phyloP scores from a whole-genome alignment of 2,888 invertebrate species.

The Drosophila anomalipes region DNA sequence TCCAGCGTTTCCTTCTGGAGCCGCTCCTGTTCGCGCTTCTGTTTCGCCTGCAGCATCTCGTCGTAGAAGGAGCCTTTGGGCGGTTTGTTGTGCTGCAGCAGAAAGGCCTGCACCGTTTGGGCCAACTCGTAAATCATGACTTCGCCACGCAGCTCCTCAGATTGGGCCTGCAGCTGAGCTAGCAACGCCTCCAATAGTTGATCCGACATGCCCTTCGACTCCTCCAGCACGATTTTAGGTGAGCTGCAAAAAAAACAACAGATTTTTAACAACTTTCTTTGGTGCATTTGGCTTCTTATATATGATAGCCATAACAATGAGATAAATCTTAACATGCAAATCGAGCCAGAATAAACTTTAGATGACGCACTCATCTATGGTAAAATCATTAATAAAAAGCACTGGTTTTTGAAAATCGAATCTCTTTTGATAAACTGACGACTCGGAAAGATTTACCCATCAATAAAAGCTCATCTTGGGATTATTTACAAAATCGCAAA shows the following conservation, averaged over 20 bases:
- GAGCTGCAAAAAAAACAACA: slow-evolving; percentile 86
- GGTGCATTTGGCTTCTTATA: too few relatives aligned
- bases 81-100: slow-evolving; percentile 93
- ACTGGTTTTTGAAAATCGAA: too few relatives aligned
- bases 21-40: slow-evolving; percentile 88
- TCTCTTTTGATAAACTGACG: too few relatives aligned
- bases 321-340: neutral
- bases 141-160: slow-evolving; percentile 89
- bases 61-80: slow-evolving; percentile 94
- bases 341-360: neutral
- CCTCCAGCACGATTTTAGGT: slow-evolving; percentile 90
- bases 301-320: neutral
- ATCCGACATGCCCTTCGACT: slow-evolving; percentile 92
- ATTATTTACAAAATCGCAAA: too few relatives aligned
- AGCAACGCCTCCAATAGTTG: slow-evolving; percentile 88
- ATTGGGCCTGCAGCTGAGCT: slow-evolving; percentile 87
- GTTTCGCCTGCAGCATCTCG: slow-evolving; percentile 92
- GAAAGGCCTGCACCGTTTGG: slow-evolving; percentile 91
- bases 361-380: neutral
- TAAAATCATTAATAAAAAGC: too few relatives aligned
- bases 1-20: slow-evolving; percentile 89
- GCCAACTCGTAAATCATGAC: slow-evolving; percentile 95
- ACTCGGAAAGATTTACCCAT: too few relatives aligned
- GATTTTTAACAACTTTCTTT: neutral
- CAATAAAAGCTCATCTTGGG: too few relatives aligned